phyloP scores from a whole-genome alignment of 2,113 vertebrate species.

The Propithecus coquereli region DNA sequence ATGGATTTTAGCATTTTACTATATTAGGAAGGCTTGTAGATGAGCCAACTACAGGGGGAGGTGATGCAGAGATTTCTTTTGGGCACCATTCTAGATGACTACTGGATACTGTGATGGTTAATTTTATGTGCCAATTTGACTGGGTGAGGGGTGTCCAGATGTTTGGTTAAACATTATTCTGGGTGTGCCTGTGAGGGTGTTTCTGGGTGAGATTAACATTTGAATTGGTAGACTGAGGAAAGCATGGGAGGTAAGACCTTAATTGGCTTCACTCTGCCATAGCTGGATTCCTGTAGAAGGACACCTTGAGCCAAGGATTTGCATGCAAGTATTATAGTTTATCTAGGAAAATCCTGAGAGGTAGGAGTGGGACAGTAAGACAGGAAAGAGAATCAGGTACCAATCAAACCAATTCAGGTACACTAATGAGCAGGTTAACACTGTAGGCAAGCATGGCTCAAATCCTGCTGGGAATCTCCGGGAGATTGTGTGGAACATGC shows the following conservation, averaged over 20 bases:
- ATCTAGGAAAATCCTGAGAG: not conserved
- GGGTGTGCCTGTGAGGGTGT: not conserved
- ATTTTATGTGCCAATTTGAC: not conserved
- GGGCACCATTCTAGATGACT: not conserved
- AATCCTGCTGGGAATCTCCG: not conserved
- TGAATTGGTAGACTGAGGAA: not conserved
- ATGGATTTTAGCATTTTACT: not conserved
- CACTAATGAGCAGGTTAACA: not conserved
- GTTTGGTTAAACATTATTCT: not conserved
- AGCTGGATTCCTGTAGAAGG: not conserved
- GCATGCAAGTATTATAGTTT: not conserved
- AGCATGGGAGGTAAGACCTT: not conserved
- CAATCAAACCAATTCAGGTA: not conserved
- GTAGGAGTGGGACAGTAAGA: not conserved
- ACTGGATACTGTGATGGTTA: not conserved
- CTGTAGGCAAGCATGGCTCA: not conserved
- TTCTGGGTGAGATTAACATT: not conserved
- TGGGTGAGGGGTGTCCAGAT: not conserved
- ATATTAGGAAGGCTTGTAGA: not conserved
- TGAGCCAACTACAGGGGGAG: not conserved
- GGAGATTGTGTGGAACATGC: not conserved
- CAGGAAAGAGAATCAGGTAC: not conserved
- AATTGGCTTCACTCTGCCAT: not conserved
- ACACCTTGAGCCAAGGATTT: not conserved
- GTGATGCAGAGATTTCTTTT: not conserved